Percentiles rank a stretch among this genome's conserved stretches.
Conservation (phyloP, 2,113 vertebrate genomes). For the Calidris pugnax region DNA sequence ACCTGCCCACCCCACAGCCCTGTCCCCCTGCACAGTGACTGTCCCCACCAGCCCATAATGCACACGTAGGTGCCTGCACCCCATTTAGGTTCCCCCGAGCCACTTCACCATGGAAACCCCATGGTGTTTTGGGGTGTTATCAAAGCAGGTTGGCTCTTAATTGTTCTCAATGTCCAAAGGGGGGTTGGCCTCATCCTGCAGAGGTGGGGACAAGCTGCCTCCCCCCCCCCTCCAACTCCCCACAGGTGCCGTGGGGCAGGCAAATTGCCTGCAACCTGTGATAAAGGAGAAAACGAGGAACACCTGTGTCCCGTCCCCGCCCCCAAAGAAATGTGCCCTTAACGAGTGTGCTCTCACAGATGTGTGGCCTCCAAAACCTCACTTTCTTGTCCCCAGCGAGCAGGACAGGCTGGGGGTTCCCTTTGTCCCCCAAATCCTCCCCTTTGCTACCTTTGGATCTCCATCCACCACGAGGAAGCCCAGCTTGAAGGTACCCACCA, state of each 20-base stretch:
- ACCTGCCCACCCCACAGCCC: not conserved
- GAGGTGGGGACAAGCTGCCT: not conserved
- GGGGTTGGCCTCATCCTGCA: not conserved
- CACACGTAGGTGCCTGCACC: not conserved
- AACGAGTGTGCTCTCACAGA: accelerated
- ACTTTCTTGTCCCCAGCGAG: too few relatives aligned
- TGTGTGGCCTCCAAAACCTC: accelerated
- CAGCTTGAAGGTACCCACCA: not conserved
- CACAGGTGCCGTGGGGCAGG: not conserved
- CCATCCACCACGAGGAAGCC: not conserved
- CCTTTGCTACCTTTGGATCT: too few relatives aligned
- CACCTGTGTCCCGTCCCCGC: not conserved
- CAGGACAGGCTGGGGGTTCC: not conserved
- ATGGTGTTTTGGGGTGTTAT: too few relatives aligned
- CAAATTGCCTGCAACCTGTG: not conserved
- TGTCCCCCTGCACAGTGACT: not conserved
- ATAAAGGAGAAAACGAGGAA: not conserved
- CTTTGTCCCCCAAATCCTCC: too few relatives aligned
- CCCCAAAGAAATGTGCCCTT: not conserved
- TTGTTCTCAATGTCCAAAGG: not conserved
- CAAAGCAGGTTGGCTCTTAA: not conserved
- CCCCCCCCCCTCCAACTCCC: not conserved
- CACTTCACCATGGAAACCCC: not conserved
- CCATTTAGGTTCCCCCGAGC: not conserved
- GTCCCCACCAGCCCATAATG: not conserved